Evolutionary conservation across 2,797 vertebrate species (phyloP).

Genomic region (Naso thynnoides): DNA sequence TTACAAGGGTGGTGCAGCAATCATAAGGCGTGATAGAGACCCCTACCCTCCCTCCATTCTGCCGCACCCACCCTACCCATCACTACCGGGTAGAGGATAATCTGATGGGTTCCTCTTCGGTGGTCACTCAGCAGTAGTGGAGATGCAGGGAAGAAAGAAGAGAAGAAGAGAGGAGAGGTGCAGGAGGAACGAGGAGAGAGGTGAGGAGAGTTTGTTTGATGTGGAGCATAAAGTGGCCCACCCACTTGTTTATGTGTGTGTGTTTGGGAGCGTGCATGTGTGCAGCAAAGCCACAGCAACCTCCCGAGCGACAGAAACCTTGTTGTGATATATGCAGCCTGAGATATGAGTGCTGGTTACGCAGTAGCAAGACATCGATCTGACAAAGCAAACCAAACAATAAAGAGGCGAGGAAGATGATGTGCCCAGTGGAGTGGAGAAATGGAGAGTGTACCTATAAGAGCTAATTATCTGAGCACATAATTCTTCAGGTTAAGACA

Average conservation of each 20-base stretch:
- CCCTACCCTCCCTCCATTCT: constrained; percentile 63
- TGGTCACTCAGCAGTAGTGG: constrained; percentile 76
- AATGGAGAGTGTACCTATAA: constrained; percentile 89
- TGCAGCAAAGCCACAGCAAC: constrained; percentile 73
- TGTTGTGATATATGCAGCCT: constrained; percentile 88
- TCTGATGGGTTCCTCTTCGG: constrained; percentile 84
- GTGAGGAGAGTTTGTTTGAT: constrained; percentile 68
- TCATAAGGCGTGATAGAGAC: constrained; percentile 78
- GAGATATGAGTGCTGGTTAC: constrained; percentile 88
- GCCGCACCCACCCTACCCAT: constrained; percentile 67
- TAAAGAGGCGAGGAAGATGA: constrained; percentile 89
- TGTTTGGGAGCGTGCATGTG: constrained; percentile 49
- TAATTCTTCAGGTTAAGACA: constrained; percentile 90
- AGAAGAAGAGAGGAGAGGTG: constrained; percentile 24
- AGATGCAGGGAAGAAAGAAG: constrained; percentile 46
- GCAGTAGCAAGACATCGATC: constrained; percentile 89
- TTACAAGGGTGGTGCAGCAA: constrained; percentile 81
- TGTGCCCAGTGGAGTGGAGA: constrained; percentile 89
- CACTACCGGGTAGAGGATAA: constrained; percentile 76
- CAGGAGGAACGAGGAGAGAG: constrained; percentile 46
- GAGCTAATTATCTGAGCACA: constrained; percentile 89
- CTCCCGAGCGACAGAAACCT: constrained; percentile 86
- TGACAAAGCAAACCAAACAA: constrained; percentile 90
- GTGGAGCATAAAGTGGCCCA: constrained; percentile 74
- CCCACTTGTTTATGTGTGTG: constrained; percentile 72